Evolutionary conservation across 2,888 invertebrate genomes (phyloP), one percentile per base, ranked within the genome.

Genomic region (Neocrepidodera transversa): DNA sequence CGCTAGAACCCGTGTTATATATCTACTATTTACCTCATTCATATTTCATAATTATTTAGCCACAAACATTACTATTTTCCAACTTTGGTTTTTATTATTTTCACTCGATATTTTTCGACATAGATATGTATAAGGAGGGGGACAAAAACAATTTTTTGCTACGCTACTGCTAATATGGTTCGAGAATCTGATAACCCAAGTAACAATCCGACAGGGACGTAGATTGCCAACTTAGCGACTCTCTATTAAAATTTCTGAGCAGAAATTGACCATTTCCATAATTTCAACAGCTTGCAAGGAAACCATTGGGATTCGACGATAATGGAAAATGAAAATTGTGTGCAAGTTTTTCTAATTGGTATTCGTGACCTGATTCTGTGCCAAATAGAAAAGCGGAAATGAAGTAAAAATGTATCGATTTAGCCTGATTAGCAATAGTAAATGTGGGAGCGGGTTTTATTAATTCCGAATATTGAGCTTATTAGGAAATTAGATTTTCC

Each of bases 281-380:
- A 68, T 63, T 68, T 48, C 43, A 58, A 58, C 36, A 59, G 64
- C 59, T 54, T 60, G 62, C 61, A 62, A 65, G 62, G 59, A 63
- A n/a, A 38, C 14, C 18, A 7, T 14, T 8, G n/a, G 28, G 14
- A 30, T 1, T 7, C 10, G 16, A 14, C 14, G 14, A 2, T 35
- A 11, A 16, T 26, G 26, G 36, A 38, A 42, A 53, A 60, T 40
- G 57, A 50, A 55, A 51, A 63, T 43, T 40, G 54, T 36, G 36
- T 55, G 42, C 60, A 60, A 56, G 57, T 63, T 63, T 63, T 60
- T 63, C 52, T 60, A 63, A 63, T 60, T 63, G 53, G 57, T 48
- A 53, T 58, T 53, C 52, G 58, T 53, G 58, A 58, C 54, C 47
- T n/a, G 45, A 36, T 54, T 54, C 26, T 47, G 8, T 23, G 32